Percentiles rank a stretch among this genome's conserved stretches.
These are phyloP conservation scores for Gibbula magus DNA, from an alignment of 2,888 invertebrate genomes.

Conservation along the genomic window DNA sequence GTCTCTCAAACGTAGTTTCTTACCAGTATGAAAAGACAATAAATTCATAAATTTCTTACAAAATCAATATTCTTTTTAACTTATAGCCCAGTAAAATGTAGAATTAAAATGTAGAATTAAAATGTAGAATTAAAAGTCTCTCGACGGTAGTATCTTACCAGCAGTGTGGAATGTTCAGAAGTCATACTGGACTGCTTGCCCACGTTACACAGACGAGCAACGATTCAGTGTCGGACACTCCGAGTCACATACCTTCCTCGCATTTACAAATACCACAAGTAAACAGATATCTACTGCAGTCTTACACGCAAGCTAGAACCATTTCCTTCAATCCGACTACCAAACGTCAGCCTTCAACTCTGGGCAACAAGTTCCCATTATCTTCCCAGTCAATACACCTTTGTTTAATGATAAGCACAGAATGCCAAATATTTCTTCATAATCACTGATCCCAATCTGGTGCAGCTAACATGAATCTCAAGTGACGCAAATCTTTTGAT, in stretches of 20 bases:
- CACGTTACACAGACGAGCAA: neutral
- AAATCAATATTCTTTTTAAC: too few species aligned
- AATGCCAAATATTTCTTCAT: constrained; percentile 3
- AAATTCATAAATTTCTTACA: too few species aligned
- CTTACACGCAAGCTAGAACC: neutral
- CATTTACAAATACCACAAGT: constrained; percentile 2
- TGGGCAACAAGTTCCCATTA: neutral
- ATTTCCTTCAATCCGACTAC: neutral
- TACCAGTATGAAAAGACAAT: too few species aligned
- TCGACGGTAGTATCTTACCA: too few species aligned
- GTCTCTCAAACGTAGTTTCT: too few species aligned
- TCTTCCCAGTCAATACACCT: neutral
- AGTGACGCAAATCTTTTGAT: too few species aligned
- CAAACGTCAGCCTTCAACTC: neutral
- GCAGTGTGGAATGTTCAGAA: neutral
- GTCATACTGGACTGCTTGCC: constrained; percentile 1
- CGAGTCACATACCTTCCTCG: neutral
- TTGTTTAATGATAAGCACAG: constrained; percentile 3
- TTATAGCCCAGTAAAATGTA: too few species aligned
- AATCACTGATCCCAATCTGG: too few species aligned
- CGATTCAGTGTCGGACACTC: neutral
- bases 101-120: too few species aligned
- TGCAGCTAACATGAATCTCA: too few species aligned
- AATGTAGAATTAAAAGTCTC: too few species aligned
- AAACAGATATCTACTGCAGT: neutral